These are phyloP conservation scores for Coluber constrictor DNA, from an alignment of 2,797 vertebrate species.

Conservation along the genomic window DNA sequence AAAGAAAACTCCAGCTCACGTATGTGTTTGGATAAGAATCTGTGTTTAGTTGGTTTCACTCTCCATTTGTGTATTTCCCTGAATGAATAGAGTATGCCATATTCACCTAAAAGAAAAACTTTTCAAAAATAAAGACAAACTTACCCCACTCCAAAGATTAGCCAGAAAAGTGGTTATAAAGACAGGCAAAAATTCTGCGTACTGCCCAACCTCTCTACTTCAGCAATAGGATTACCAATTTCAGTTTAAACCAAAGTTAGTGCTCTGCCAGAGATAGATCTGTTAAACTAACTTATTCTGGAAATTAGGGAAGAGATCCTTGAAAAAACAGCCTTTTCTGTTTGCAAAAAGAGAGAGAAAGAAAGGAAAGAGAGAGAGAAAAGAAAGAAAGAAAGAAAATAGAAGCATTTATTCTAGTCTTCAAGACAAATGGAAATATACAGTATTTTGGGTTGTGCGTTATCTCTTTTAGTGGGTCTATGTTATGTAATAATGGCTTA, in stretches of 20 bases:
- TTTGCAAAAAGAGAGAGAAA: neutral
- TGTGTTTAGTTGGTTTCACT: neutral
- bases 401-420: neutral
- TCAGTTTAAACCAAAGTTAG: neutral
- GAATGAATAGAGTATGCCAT: neutral
- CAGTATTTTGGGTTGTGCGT: neutral
- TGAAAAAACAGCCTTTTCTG: neutral
- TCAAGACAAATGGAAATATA: neutral
- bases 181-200: neutral
- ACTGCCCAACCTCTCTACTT: neutral
- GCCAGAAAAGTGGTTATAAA: neutral
- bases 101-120: neutral
- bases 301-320: neutral
- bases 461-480: neutral
- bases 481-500: neutral
- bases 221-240: neutral
- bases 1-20: conserved; percentile 86
- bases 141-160: neutral
- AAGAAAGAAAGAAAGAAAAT: neutral
- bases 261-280: neutral
- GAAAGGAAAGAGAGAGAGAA: no score
- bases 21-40: conserved; percentile 47
- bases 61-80: neutral
- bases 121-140: neutral
- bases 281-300: neutral